phyloP scores from a whole-genome alignment of 2,888 invertebrate species.

The Drosophila barbarae region DNA sequence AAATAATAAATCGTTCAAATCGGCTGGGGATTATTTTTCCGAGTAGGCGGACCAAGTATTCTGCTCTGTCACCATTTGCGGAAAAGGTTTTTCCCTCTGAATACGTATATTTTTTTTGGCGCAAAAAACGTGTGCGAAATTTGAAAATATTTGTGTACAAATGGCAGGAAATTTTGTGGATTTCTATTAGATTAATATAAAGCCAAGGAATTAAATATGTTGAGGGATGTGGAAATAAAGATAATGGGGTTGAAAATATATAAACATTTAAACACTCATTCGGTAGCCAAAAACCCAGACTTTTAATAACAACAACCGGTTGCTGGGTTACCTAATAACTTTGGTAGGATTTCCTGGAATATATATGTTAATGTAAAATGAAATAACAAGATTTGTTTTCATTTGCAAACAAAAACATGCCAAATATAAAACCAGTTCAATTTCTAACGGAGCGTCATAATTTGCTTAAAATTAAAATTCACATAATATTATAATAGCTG shows the following conservation, averaged over 20 bases:
- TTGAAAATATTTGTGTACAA: constrained; percentile 43
- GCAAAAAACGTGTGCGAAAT: constrained; percentile 62
- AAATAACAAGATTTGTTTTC: constrained; percentile 33
- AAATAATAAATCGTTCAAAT: constrained; percentile 70
- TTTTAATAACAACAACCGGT: constrained; percentile 6
- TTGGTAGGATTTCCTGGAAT: constrained; percentile 33
- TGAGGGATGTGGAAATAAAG: background rate
- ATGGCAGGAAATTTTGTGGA: constrained; percentile 14
- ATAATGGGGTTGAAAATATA: background rate
- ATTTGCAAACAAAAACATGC: constrained; percentile 17
- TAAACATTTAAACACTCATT: background rate
- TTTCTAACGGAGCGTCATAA: constrained; percentile 15
- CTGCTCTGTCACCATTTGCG: constrained; percentile 64
- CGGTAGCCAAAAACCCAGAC: background rate
- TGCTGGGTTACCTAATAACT: background rate
- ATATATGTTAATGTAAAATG: constrained; percentile 23
- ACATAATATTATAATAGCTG: constrained; percentile 3
- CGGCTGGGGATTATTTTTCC: constrained; percentile 40
- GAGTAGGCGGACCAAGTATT: constrained; percentile 21
- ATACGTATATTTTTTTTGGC: background rate
- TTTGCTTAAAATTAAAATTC: background rate
- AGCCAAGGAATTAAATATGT: constrained; percentile 27
- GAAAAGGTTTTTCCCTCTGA: constrained; percentile 47
- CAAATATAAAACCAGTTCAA: constrained; percentile 14
- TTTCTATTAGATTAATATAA: constrained; percentile 29